Evolutionary conservation across 2,797 vertebrate genomes (phyloP), one percentile per base, ranked within the genome.

Genomic region (Tamandua tetradactyla): DNA sequence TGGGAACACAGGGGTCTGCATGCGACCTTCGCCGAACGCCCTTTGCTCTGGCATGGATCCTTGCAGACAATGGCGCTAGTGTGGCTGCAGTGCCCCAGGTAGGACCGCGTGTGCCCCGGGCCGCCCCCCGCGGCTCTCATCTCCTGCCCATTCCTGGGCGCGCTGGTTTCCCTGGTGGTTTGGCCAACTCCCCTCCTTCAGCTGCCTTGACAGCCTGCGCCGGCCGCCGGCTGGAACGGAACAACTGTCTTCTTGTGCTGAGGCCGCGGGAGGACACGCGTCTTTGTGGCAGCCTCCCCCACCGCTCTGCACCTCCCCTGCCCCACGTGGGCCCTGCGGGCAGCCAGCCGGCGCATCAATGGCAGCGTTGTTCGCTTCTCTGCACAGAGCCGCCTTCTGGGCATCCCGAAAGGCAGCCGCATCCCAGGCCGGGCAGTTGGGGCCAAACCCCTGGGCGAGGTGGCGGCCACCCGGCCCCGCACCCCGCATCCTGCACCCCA

Each of bases 201-300:
- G 96, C 96, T 85, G 96, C 96, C 96, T 94, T 84, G 87, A 97
- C 96, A 85, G 93, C 91, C 85, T 92, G 81, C 92, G 95, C 94
- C 83, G 95, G 95, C 97, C 95, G 97, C 96, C 18, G 94, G 94
- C 94, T 94, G 94, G 93, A 66, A 91, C 20, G 12, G 81, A 97
- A 97, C 96, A 97, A 94, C 95, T 78, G 40, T 80, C 95, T 94
- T 94, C 96, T 97, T 97, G 96, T 97, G 95, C 93, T 79, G 22
- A 12, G 18, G 30, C 88, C 4, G 2, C 79, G 97, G n/a, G n/a
- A 96, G 95, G 96, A 93, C 96, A 96, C 93, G 52, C 94, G 96
- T 94, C 96, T 97, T 96, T 96, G 97, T 96, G 96, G 96, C 86
- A 87, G 69, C 55, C 95, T n/a, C 78, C 86, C 97, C 95, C 97